Conservation (phyloP, 1,140 invertebrate genomes). For the Oedothorax gibbosus region DNA sequence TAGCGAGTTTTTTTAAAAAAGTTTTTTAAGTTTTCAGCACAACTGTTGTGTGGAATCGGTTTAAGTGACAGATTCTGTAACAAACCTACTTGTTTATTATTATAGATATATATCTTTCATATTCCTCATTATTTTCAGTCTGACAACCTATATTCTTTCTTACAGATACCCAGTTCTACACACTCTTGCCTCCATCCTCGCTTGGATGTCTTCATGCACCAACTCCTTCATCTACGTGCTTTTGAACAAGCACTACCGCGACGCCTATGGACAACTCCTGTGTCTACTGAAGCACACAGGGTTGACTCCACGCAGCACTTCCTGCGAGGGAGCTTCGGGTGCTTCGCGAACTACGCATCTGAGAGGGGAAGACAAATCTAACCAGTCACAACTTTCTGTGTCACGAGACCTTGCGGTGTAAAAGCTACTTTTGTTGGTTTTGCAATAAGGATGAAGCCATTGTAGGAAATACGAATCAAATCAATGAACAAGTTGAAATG, state of each 20-base stretch:
- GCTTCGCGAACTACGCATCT: slow-evolving; percentile 12
- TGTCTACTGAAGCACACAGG: slow-evolving; percentile 51
- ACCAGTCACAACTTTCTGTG: slow-evolving; percentile 21
- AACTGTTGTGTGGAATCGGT: no score
- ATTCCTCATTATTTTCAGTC: not conserved
- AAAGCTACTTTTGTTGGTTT: not conserved
- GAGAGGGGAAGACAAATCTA: slow-evolving; percentile 18
- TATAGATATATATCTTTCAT: no score
- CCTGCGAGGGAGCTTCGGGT: slow-evolving; percentile 13
- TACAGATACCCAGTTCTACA: slow-evolving; percentile 78
- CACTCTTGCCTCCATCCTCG: slow-evolving; percentile 82
- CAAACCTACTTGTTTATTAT: no score
- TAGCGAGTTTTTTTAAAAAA: no score
- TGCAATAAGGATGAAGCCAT: no score
- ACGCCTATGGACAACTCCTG: slow-evolving; percentile 79
- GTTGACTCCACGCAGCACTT: not conserved
- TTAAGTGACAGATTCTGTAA: no score
- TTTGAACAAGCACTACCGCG: slow-evolving; percentile 84
- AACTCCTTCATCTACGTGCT: slow-evolving; percentile 90
- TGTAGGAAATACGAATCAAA: no score
- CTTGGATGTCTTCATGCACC: slow-evolving; percentile 87
- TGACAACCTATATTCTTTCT: not conserved
- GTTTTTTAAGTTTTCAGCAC: no score
- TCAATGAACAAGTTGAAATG: slow-evolving; percentile 77
- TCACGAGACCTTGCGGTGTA: slow-evolving; percentile 7